Evolutionary conservation across 2,113 vertebrate species (phyloP).

Genomic region (Lampris megalopsis): DNA sequence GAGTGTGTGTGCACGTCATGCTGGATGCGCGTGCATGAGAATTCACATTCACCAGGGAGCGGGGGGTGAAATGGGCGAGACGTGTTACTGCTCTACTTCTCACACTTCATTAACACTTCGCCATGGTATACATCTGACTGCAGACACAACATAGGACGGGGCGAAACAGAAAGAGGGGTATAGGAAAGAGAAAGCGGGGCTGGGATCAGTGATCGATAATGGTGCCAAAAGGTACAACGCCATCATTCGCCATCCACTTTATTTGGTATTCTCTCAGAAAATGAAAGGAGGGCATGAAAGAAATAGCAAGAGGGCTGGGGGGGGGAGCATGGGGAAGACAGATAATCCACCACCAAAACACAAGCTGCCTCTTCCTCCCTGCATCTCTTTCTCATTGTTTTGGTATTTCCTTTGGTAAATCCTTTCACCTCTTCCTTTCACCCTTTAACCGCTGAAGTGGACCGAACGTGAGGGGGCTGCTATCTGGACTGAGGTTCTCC

Average conservation of each 20-base stretch:
- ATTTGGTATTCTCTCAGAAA: constrained; percentile 76
- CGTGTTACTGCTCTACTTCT: constrained; percentile 67
- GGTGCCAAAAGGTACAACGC: constrained; percentile 35
- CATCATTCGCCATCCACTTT: constrained; percentile 57
- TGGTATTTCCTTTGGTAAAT: constrained; percentile 23
- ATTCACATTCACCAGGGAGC: constrained; percentile 55
- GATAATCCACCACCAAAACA: constrained; percentile 69
- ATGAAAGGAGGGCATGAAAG: constrained; percentile 27
- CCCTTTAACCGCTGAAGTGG: constrained; percentile 46
- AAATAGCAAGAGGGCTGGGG: constrained; percentile 29
- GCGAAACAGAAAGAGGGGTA: neutral
- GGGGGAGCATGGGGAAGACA: constrained; percentile 35
- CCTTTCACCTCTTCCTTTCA: constrained; percentile 68
- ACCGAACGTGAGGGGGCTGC: constrained; percentile 44
- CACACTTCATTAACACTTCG: constrained; percentile 76
- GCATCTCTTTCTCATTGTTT: constrained; percentile 41
- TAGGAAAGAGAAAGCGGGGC: constrained; percentile 24
- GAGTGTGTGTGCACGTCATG: neutral
- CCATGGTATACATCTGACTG: constrained; percentile 59
- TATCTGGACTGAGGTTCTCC: constrained; percentile 8
- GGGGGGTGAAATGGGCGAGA: constrained; percentile 68
- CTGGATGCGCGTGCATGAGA: constrained; percentile 32
- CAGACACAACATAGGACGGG: constrained; percentile 59
- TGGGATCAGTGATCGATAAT: constrained; percentile 50
- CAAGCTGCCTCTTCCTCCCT: constrained; percentile 54